Conservation (phyloP, 2,113 vertebrate genomes). For the Thryonomys swinderianus region DNA sequence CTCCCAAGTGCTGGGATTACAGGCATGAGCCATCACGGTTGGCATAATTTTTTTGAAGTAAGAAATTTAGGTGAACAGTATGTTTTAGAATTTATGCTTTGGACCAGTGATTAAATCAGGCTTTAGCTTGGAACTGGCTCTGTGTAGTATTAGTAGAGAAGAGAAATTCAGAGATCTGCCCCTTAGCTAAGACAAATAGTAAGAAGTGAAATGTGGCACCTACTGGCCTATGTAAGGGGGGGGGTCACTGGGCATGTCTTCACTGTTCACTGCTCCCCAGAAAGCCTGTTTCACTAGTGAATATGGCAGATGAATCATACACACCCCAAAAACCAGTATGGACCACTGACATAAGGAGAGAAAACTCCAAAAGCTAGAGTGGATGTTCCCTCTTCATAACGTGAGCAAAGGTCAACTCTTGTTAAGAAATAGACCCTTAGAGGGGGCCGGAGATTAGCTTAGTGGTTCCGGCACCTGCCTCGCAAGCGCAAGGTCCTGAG, state of each 20-base stretch:
- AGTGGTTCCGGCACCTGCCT: too few relatives aligned
- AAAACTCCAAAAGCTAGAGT: not conserved
- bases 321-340: not conserved
- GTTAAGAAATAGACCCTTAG: not conserved
- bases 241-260: not conserved
- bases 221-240: not conserved
- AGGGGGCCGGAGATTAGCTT: too few relatives aligned
- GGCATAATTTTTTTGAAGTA: too few relatives aligned
- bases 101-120: not conserved
- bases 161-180: not conserved
- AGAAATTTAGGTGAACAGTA: not conserved
- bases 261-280: not conserved
- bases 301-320: not conserved
- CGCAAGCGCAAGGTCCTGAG: too few relatives aligned
- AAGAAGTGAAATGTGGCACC: not conserved
- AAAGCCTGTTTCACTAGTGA: not conserved
- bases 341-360: not conserved
- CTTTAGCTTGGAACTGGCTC: not conserved
- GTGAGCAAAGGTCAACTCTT: not conserved
- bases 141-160: not conserved
- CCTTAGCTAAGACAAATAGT: not conserved
- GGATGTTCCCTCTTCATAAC: not conserved
- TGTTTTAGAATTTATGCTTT: not conserved
- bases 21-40: too few relatives aligned
- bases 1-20: too few relatives aligned